phyloP scores from a whole-genome alignment of 2,797 vertebrate species.

The Botia kubotai region DNA sequence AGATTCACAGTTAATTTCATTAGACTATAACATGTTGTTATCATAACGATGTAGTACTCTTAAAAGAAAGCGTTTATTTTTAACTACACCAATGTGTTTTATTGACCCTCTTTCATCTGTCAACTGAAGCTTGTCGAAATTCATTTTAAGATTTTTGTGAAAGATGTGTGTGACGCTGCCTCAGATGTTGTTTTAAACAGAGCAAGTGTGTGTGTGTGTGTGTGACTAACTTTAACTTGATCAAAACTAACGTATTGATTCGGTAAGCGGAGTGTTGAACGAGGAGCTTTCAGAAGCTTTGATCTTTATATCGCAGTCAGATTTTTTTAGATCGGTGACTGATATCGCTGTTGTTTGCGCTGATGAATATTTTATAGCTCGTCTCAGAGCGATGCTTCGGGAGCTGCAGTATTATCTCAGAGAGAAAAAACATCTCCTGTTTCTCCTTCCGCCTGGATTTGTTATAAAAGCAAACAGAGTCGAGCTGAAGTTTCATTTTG shows the following conservation, averaged over 20 bases:
- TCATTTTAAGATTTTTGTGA: too few species aligned
- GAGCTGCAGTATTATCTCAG: constrained; percentile 18
- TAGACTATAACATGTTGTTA: too few species aligned
- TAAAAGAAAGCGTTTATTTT: too few species aligned
- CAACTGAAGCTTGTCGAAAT: too few species aligned
- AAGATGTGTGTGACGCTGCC: neutral
- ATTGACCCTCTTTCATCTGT: too few species aligned
- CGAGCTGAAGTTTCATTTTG: constrained; percentile 1
- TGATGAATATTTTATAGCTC: constrained; percentile 49
- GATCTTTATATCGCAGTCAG: constrained; percentile 16
- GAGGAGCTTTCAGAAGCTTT: neutral
- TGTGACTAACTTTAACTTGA: neutral
- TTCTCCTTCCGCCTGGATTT: constrained; percentile 24
- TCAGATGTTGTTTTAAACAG: too few species aligned
- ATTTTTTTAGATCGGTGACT: neutral
- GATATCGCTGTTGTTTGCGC: constrained; percentile 38
- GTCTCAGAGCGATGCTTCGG: constrained; percentile 17
- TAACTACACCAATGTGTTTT: too few species aligned
- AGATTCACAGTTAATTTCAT: too few species aligned
- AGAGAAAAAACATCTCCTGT: neutral
- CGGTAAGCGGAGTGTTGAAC: constrained; percentile 4
- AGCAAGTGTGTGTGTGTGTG: neutral
- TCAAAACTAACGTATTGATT: neutral
- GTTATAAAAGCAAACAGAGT: constrained; percentile 20
- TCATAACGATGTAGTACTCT: too few species aligned